Base-by-base conservation (phyloP, 2,113 vertebrate species). In the Macquaria ambigua region DNA sequence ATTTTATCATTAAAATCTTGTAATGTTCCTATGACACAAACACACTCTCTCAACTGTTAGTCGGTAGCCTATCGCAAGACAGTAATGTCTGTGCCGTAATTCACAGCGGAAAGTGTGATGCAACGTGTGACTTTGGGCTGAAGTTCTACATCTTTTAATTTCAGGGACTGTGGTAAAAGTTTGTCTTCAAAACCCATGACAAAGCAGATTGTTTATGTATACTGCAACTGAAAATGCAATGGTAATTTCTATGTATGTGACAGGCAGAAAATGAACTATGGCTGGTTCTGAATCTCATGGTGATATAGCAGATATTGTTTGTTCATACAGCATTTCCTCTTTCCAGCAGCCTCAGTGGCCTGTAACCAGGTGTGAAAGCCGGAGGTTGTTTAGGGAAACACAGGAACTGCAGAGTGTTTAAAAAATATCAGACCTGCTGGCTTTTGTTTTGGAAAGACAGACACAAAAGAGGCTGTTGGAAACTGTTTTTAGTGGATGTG, bases 381-480 rank as follows among this genome's bases (percentile, higher is more conserved):
- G 10, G 52, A 43, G 8, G 43, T 63, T 28, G n/a, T 72, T 75
- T 20, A 56, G 23, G 0, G 50, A 84, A 55, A 74, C 41, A 59
- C 63, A 62, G 79, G 87, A 85, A 74, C 62, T n/a, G 9, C 58
- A 34, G 59, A 23, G 16, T 82, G 79, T 83, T 86, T 72, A 8
- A 64, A 74, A 80, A 85, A 89, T 46, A 92, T 58, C 5, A 12
- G 34, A 85, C 21, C 73, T 83, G 81, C 83, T 77, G 89, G 72
- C 72, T 50, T 67, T 67, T 92, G 87, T 90, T 89, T 89, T 89
- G 87, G 77, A 87, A 92, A 89, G 41, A 46, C 62, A 8, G 53
- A 58, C 63, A 52, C 48, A 50, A 53, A 37, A 62, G 39, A 34
- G 20, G 63, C 55, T 1, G 31, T 74, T 48, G 77, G 64, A 85